phyloP scores from a whole-genome alignment of 2,888 invertebrate genomes.

The Uropetala carovei region DNA sequence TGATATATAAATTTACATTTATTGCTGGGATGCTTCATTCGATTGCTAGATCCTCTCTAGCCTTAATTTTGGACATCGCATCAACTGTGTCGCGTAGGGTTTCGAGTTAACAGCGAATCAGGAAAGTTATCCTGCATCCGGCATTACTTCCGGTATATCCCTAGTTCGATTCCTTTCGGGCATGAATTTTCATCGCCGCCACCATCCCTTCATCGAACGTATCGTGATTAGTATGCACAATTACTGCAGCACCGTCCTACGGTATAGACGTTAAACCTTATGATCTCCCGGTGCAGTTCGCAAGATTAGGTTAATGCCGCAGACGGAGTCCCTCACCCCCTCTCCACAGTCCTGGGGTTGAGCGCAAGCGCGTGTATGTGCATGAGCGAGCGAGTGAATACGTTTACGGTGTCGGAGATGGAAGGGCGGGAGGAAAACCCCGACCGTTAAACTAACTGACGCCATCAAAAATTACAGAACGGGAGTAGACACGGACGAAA shows the following conservation, averaged over 20 bases:
- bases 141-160: too few relatives aligned
- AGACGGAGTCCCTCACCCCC: not conserved
- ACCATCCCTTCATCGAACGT: too few relatives aligned
- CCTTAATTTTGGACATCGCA: too few relatives aligned
- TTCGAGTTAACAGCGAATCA: too few relatives aligned
- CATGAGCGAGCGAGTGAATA: not conserved
- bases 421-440: not conserved
- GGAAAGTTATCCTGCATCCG: too few relatives aligned
- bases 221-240: not conserved
- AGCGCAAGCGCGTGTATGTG: not conserved
- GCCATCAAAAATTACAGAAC: not conserved
- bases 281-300: not conserved
- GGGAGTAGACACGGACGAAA: not conserved
- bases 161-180: too few relatives aligned
- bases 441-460: not conserved
- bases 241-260: not conserved
- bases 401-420: not conserved
- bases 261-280: not conserved
- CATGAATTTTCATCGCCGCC: too few relatives aligned
- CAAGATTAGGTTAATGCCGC: not conserved
- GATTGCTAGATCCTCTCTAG: too few relatives aligned
- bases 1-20: too few relatives aligned
- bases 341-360: not conserved
- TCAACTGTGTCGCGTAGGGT: too few relatives aligned
- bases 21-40: too few relatives aligned